Conservation (phyloP, 2,797 vertebrate genomes). For the Trichosurus vulpecula region DNA sequence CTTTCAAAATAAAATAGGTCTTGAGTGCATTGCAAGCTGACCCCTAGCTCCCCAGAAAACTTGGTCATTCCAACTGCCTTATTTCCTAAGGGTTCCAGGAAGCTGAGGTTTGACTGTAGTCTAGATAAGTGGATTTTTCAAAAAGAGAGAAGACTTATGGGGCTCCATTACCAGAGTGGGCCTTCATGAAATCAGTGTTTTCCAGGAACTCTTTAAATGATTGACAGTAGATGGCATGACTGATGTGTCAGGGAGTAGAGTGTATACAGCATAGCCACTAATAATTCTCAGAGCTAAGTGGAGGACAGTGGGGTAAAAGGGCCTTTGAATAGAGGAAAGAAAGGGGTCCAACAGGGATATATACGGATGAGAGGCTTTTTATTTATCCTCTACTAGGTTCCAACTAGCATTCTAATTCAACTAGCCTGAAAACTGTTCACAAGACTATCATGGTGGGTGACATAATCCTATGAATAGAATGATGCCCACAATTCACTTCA, state of each 20-base stretch:
- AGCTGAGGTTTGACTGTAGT: not conserved
- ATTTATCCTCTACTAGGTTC: conserved; percentile 31
- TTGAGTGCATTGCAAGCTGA: not conserved
- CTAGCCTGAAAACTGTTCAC: conserved; percentile 3
- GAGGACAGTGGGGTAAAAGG: not conserved
- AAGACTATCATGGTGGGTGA: not conserved
- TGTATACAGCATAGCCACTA: not conserved
- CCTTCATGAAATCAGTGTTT: not conserved
- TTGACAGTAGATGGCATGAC: not conserved
- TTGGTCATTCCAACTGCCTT: too few species aligned
- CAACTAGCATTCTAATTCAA: not conserved
- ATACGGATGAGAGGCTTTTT: conserved; percentile 2
- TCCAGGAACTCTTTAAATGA: not conserved
- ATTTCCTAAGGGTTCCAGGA: not conserved
- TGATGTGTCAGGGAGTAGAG: not conserved
- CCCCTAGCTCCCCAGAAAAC: too few species aligned
- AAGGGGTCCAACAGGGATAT: not conserved
- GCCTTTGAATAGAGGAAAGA: conserved; percentile 7
- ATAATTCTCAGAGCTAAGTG: not conserved
- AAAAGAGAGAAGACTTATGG: not conserved
- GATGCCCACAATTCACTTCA: not conserved
- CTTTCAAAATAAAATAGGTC: not conserved
- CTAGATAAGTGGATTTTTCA: not conserved
- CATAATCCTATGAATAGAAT: not conserved
- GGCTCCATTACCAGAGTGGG: not conserved